Evolutionary conservation across 2,113 vertebrate species (phyloP), one percentile per base, ranked within the genome.

Genomic region (Turnix velox): DNA sequence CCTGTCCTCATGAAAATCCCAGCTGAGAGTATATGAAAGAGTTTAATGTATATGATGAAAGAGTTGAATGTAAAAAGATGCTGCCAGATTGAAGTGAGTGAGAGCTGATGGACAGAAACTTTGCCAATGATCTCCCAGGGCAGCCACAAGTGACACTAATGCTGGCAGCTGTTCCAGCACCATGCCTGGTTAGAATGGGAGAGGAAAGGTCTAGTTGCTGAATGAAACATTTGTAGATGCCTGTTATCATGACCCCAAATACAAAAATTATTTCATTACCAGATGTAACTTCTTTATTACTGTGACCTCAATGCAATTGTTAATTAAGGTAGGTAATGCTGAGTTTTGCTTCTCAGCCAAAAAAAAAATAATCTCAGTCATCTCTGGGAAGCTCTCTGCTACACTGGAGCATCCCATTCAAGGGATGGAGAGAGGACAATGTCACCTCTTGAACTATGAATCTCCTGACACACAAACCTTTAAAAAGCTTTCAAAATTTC

Each of bases 331-430:
- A 66, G 39, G 7, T 30, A 63, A 7, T n/a, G 7, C 22, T 83
- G 7, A 18, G 27, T 61, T 76, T 68, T 2, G 0, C 4, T 68
- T 79, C 58, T 63, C 3, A 1, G 55, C 31, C 0, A 1, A 73
- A 93, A 92, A 93, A 92, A 76, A 66, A 48, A 45, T 22, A 25
- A 37, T 55, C 74, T 78, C 12, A 24, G 20, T 9, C n/a, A 37
- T 27, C 19, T 49, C 55, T 74, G n/a, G 78, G 18, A 16, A 43
- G 13, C 12, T 27, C 23, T 67, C 30, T 54, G 30, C 54, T 72
- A 10, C 5, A 2, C 23, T 77, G 81, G 35, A n/a, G 5, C 18
- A 43, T 43, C 57, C 8, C 65, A 2, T 65, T 74, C 19, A 20
- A 1, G 19, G 18, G 28, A 37, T 11, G 17, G 24, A 83, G 40